These are phyloP conservation scores for Phaedon cochleariae DNA, from an alignment of 2,888 invertebrate species.

Conservation along the genomic window DNA sequence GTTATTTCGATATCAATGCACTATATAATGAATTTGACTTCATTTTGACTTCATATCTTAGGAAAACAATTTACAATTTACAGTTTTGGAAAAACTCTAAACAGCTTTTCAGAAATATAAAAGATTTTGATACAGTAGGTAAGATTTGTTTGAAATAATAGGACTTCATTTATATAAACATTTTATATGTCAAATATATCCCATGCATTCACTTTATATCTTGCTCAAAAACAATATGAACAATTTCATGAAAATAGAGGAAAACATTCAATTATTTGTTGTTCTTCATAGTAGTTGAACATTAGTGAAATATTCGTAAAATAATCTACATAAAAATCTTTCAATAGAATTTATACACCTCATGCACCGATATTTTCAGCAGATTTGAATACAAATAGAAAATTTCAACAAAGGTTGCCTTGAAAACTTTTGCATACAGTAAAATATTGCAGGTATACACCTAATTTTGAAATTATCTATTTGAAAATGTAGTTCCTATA, in stretches of 20 bases:
- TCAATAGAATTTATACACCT: neutral
- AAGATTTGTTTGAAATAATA: neutral
- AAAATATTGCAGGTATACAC: no score
- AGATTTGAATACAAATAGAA: no score
- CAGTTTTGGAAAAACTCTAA: constrained; percentile 29
- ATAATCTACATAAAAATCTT: neutral
- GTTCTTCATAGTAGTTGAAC: neutral
- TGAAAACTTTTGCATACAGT: no score
- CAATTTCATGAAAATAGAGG: neutral
- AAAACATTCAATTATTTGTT: neutral
- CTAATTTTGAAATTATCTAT: no score
- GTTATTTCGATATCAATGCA: constrained; percentile 50
- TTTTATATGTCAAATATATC: neutral
- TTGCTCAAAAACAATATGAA: neutral
- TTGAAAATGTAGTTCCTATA: no score
- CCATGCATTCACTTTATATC: neutral
- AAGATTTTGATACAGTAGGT: neutral
- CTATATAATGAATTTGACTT: constrained; percentile 40
- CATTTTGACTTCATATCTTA: no score
- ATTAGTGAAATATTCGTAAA: neutral
- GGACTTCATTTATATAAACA: neutral
- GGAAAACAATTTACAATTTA: constrained; percentile 36
- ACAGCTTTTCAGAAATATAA: constrained; percentile 16
- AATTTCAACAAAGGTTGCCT: no score
- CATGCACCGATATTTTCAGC: neutral